Base-by-base conservation (phyloP, 1,140 invertebrate genomes). In the Ceratina japonica region DNA sequence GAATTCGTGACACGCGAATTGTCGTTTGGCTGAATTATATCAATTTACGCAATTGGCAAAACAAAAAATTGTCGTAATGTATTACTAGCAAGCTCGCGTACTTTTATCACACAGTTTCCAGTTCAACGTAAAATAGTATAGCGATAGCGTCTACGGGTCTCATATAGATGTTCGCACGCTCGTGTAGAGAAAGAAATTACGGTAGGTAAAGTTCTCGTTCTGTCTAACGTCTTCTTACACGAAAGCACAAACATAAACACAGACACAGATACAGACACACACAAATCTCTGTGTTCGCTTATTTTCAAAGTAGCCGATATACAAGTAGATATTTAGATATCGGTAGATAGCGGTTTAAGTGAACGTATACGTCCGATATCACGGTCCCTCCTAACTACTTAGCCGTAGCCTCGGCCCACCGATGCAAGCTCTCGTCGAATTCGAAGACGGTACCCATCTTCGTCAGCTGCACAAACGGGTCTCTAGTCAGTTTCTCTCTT, bases 301-400 rank as follows among this genome's bases (percentile, higher is more conserved):
- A 74, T 27, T 31, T 65, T 74, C 69, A 44, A n/a, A 18, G n/a
- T 74, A 84, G 73, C 62, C 51, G 61, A 63, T 56, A 84, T 90
- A 91, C 87, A 44, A 44, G 37, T 44, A 44, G 37, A 44, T 44
- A 10, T 44, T 7, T 44, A 44, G 37, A 44, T 44, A 86, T 88
- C 87, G 84, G 84, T 92, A 91, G 89, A 49, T 76, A 88, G 88
- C 89, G 88, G 87, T 91, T 90, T 91, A 91, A 91, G 90, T 90
- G 85, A 92, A 92, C 85, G 87, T 92, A 70, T 58, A 90, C 90
- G 91, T 92, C 91, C 91, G 91, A 92, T 92, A 92, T 92, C 91
- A 92, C 91, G 91, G 91, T 92, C 91, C 91, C 91, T 92, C 91
- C 91, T 92, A 89, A 92, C 90, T 92, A 92, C 88, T 91, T 92